These are phyloP conservation scores for Campylomormyrus tamandua DNA, from an alignment of 2,113 vertebrate species.

Conservation along the genomic window DNA sequence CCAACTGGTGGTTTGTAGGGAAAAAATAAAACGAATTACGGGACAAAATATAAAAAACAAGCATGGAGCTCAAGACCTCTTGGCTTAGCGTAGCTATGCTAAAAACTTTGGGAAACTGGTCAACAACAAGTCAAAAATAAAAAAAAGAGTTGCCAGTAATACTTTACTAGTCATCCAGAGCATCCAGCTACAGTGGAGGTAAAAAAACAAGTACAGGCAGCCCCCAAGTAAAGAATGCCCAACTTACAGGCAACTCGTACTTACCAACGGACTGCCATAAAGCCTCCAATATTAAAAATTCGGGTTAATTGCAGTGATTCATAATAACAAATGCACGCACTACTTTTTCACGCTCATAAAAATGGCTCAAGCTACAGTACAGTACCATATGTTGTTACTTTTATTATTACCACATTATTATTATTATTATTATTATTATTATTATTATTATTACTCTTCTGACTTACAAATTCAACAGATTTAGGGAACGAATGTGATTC, in stretches of 20 bases:
- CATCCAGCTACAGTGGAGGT: neutral
- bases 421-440: no score
- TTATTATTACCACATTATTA: neutral
- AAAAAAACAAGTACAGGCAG: neutral
- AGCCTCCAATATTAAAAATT: neutral
- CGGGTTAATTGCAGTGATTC: neutral
- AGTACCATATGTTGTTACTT: neutral
- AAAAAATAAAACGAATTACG: neutral
- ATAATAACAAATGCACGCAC: neutral
- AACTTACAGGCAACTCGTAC: neutral
- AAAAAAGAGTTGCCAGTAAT: neutral
- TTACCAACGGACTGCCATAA: neutral
- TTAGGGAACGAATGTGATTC: neutral
- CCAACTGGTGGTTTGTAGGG: neutral
- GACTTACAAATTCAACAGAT: neutral
- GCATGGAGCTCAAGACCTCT: neutral
- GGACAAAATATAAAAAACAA: conserved; percentile 1
- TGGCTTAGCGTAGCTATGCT: neutral
- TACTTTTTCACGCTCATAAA: neutral
- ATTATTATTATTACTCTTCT: neutral
- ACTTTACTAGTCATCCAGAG: neutral
- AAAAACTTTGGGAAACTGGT: neutral
- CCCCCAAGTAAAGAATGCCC: no score
- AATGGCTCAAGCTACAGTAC: neutral
- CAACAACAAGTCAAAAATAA: neutral